These are phyloP conservation scores for Valencia hispanica DNA, from an alignment of 2,797 vertebrate species.

Conservation along the genomic window DNA sequence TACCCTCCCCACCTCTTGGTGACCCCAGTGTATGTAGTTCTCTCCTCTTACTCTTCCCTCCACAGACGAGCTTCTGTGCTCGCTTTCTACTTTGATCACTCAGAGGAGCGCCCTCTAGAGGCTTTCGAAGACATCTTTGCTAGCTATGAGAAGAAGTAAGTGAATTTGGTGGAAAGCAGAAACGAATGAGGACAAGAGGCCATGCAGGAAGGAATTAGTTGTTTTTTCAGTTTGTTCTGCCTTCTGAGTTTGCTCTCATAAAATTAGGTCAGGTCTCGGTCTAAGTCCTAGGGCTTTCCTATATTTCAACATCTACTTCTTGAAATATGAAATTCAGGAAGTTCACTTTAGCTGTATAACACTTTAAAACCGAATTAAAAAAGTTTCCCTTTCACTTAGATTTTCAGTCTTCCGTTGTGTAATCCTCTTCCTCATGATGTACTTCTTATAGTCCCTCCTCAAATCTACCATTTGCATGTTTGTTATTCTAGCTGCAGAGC, in stretches of 20 bases:
- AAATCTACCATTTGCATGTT: constrained; percentile 36
- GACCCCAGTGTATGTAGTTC: constrained; percentile 80
- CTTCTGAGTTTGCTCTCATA: constrained; percentile 53
- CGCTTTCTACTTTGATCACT: constrained; percentile 99
- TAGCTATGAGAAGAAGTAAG: constrained; percentile 99
- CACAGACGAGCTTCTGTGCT: constrained; percentile 93
- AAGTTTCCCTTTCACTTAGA: constrained; percentile 24
- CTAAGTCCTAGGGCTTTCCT: no score
- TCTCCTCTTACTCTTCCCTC: constrained; percentile 78
- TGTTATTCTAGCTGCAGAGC: constrained; percentile 59
- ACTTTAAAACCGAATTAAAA: not conserved
- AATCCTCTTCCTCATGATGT: constrained; percentile 23
- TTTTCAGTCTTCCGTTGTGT: constrained; percentile 19
- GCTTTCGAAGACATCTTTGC: constrained; percentile 98
- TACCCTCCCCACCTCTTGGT: constrained; percentile 68
- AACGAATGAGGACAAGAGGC: constrained; percentile 64
- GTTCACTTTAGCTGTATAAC: not conserved
- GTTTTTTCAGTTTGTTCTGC: constrained; percentile 35
- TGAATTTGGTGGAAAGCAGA: constrained; percentile 74
- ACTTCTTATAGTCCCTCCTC: constrained; percentile 35
- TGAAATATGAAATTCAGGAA: constrained; percentile 18
- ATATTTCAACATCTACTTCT: not conserved
- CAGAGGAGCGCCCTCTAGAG: constrained; percentile 96
- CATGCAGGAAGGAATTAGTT: constrained; percentile 66
- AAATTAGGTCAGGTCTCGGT: not conserved